Evolutionary conservation across 2,113 vertebrate species (phyloP).

Genomic region (Pica pica): DNA sequence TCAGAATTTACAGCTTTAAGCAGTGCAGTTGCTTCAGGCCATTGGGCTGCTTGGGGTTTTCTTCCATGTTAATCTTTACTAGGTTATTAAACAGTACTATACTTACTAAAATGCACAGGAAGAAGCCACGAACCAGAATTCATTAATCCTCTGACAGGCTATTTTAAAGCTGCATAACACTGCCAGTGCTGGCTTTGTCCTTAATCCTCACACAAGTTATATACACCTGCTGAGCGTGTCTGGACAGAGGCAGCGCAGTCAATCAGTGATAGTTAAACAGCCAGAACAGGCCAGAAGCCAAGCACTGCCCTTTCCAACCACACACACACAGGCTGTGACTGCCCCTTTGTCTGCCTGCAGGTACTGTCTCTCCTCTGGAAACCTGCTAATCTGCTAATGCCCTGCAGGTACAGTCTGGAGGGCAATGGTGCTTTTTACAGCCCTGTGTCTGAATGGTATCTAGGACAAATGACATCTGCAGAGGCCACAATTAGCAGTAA

Average conservation of each 20-base stretch:
- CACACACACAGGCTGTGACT: background rate
- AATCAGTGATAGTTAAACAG: background rate
- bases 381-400: background rate
- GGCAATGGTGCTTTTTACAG: background rate
- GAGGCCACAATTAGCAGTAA: background rate
- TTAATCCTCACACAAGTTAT: background rate
- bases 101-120: background rate
- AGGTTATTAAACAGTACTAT: background rate
- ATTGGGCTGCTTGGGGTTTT: background rate
- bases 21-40: background rate
- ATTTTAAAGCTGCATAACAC: background rate
- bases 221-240: background rate
- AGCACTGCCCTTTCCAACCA: background rate
- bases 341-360: background rate
- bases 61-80: background rate
- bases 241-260: rapidly evolving
- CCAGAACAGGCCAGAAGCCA: background rate
- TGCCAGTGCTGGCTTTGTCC: background rate
- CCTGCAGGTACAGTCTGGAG: background rate
- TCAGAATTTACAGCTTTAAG: constrained; percentile 23
- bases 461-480: background rate
- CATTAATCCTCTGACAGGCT: constrained; percentile 13
- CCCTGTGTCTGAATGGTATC: background rate
- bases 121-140: background rate
- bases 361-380: background rate